These are phyloP conservation scores for Melanotaenia nigrans DNA, from an alignment of 2,797 vertebrate genomes.

Conservation along the genomic window DNA sequence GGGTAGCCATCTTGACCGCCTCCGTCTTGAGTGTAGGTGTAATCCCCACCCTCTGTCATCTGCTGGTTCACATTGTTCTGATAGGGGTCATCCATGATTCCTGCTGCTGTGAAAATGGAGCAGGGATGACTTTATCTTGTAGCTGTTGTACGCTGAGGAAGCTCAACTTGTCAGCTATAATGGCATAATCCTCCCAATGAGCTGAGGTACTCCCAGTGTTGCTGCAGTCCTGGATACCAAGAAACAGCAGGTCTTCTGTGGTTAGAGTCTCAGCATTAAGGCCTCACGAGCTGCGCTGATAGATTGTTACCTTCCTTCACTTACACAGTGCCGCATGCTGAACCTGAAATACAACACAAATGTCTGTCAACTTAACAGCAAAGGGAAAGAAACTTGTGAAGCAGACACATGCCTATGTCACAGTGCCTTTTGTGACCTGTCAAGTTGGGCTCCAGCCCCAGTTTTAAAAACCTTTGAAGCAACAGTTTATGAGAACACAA, in stretches of 20 bases:
- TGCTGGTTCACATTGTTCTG: slow-evolving; percentile 86
- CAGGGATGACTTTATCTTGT: slow-evolving; percentile 49
- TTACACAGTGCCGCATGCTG: slow-evolving; percentile 67
- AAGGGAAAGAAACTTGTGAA: background rate
- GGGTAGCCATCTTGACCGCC: slow-evolving; percentile 85
- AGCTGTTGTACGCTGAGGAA: slow-evolving; percentile 46
- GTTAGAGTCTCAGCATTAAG: slow-evolving; percentile 29
- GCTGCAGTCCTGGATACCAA: slow-evolving; percentile 35
- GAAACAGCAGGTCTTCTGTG: slow-evolving; percentile 27
- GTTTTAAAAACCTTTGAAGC: background rate
- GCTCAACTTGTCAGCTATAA: slow-evolving; percentile 67
- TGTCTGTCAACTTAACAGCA: slow-evolving; percentile 13
- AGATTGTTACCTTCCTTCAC: slow-evolving; percentile 55
- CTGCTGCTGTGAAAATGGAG: slow-evolving; percentile 31
- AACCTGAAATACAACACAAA: slow-evolving; percentile 64
- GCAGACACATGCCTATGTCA: slow-evolving; percentile 19
- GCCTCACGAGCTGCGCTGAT: slow-evolving; percentile 45
- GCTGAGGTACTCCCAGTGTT: slow-evolving; percentile 34
- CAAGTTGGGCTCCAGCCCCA: slow-evolving; percentile 8
- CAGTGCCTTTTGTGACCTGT: slow-evolving; percentile 17
- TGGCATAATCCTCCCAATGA: slow-evolving; percentile 71
- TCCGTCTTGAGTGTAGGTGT: slow-evolving; percentile 82
- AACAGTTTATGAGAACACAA: slow-evolving; percentile 1
- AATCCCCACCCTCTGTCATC: slow-evolving; percentile 78
- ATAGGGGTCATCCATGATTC: slow-evolving; percentile 88